Evolutionary conservation across 2,888 invertebrate species (phyloP).

Genomic region (Danaus chrysippus): DNA sequence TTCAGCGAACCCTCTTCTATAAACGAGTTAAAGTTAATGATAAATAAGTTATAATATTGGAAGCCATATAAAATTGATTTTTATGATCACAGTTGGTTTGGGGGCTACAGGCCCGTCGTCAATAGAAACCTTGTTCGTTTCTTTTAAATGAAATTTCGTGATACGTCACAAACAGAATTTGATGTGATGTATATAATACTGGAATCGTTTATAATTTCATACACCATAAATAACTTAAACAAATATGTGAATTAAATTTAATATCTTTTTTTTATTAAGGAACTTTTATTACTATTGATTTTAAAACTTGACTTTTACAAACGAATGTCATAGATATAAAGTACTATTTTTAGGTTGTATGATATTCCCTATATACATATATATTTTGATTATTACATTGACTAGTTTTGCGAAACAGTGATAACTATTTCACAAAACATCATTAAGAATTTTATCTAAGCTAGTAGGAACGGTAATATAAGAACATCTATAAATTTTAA

Average conservation of each 20-base stretch:
- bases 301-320: no score
- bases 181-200: constrained; percentile 8
- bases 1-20: no score
- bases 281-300: neutral
- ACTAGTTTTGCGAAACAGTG: no score
- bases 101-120: constrained; percentile 38
- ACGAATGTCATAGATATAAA: no score
- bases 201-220: neutral
- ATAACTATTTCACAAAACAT: no score
- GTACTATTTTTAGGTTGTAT: no score
- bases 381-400: no score
- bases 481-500: constrained; percentile 12
- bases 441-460: no score
- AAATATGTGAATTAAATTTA: constrained; percentile 8
- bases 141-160: constrained; percentile 45
- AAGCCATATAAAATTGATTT: constrained; percentile 24
- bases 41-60: neutral
- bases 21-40: neutral
- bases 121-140: constrained; percentile 48
- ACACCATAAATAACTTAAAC: neutral
- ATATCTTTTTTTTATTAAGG: neutral
- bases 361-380: no score
- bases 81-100: constrained; percentile 21
- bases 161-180: constrained; percentile 39
- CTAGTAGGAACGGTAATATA: neutral